Conservation (phyloP, 2,888 invertebrate genomes). For the Drosophila meridionalis region DNA sequence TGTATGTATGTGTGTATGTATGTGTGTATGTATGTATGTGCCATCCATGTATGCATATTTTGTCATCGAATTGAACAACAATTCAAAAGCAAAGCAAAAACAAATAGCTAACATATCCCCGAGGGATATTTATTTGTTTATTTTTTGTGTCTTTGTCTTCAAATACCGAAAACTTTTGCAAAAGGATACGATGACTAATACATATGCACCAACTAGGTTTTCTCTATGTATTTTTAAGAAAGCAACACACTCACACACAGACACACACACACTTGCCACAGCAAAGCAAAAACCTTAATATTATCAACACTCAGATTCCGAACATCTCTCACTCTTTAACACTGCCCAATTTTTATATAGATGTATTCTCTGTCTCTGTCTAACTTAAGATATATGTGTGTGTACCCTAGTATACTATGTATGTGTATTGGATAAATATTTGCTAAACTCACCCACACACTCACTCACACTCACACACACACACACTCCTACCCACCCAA, state of each 20-base stretch:
- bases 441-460: slow-evolving; percentile 52
- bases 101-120: slow-evolving; percentile 35
- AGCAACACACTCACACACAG: slow-evolving; percentile 25
- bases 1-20: slow-evolving; percentile 45
- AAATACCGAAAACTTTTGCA: slow-evolving; percentile 16
- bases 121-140: slow-evolving; percentile 28
- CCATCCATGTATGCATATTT: slow-evolving; percentile 58
- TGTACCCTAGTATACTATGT: slow-evolving; percentile 59
- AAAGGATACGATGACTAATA: slow-evolving; percentile 41
- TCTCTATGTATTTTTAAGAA: slow-evolving; percentile 62
- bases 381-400: slow-evolving; percentile 69
- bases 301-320: slow-evolving; percentile 70
- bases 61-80: slow-evolving; percentile 66
- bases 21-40: slow-evolving; percentile 36
- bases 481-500: slow-evolving; percentile 28
- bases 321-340: slow-evolving; percentile 69
- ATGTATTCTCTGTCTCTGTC: slow-evolving; percentile 76
- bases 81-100: slow-evolving; percentile 24
- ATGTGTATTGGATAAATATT: slow-evolving; percentile 75
- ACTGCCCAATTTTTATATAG: slow-evolving; percentile 67
- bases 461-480: slow-evolving; percentile 13
- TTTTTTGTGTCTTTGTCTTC: slow-evolving; percentile 12
- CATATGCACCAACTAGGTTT: slow-evolving; percentile 51
- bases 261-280: slow-evolving; percentile 12
- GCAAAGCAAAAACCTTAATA: slow-evolving; percentile 40